These are phyloP conservation scores for Orchesella flavescens DNA, from an alignment of 2,888 invertebrate species.

Conservation along the genomic window DNA sequence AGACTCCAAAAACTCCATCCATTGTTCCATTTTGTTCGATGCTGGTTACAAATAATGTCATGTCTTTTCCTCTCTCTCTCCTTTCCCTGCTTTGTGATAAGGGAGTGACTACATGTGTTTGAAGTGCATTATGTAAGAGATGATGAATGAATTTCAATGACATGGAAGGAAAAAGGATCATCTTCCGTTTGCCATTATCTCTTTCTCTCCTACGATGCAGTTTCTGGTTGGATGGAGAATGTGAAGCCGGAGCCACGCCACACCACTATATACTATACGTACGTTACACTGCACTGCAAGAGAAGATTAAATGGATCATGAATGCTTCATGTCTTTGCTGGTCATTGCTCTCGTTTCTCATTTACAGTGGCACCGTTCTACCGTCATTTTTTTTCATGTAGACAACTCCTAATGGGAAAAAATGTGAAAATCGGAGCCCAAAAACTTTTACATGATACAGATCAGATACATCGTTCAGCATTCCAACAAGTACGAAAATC, in stretches of 20 bases:
- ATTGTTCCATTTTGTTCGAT: neutral
- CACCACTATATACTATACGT: no score
- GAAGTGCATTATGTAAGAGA: constrained; percentile 14
- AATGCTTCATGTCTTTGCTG: constrained; percentile 19
- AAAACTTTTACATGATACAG: no score
- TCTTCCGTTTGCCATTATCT: constrained; percentile 32
- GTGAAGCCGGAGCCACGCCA: constrained; percentile 2
- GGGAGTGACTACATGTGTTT: neutral
- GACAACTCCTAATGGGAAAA: no score
- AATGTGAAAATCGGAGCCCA: no score
- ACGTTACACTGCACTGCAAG: no score
- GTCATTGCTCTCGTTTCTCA: constrained; percentile 36
- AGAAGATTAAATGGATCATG: constrained; percentile 37
- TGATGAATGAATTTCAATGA: constrained; percentile 45
- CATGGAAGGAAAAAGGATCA: constrained; percentile 23
- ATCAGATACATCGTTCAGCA: no score
- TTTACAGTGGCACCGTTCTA: neutral
- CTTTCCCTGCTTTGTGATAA: neutral
- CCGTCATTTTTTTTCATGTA: no score
- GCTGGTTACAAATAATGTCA: neutral
- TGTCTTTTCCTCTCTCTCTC: neutral
- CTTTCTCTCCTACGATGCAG: neutral
- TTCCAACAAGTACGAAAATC: no score
- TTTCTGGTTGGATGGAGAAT: neutral
- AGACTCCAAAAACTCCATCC: neutral